Base-by-base conservation (phyloP, 1,140 invertebrate species). In the Tenebrio molitor region DNA sequence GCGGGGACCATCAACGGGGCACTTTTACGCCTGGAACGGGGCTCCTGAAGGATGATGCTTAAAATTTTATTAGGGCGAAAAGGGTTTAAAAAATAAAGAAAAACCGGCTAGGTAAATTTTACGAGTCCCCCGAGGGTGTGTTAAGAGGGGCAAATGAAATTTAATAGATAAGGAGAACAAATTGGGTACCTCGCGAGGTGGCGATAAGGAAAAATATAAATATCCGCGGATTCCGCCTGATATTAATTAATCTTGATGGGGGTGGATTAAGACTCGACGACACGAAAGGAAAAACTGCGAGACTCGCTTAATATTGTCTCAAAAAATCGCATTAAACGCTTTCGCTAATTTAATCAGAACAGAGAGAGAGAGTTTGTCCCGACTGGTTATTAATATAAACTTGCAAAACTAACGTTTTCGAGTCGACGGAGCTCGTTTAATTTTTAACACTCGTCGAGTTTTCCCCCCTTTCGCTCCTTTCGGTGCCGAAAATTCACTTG, bases 31-130 rank as follows among this genome's bases (percentile, higher is more conserved):
- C 10, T 19, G 17, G 15, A 50, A 4, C n/a, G 44, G 10, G 44
- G 44, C 5, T 50, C n/a, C 44, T 8, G n/a, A 21, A 15, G 17
- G 44, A 50, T 50, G 44, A 50, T 50, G n/a, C 44, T 50, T 50
- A 50, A 50, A 50, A 50, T 50, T 50, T 50, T 50, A 50, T 50
- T 50, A 19, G n/a, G 44, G 16, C n/a, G 42, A 44, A 44, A 44
- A 44, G 17, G 25, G 25, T 29, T 29, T 29, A 29, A 29, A 29
- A 29, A 29, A 29, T 29, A 29, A 29, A 29, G 25, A 29, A 29
- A 29, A 29, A 29, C 25, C 25, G 8, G 16, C 7, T 44, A 15
- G 42, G 17, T 44, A 14, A 8, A 44, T 44, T 44, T 44, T 44
- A 44, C 2, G 15, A 44, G n/a, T 39, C 36, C 12, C 42, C 1